Conservation (phyloP, 2,113 vertebrate genomes). For the Suncus etruscus region DNA sequence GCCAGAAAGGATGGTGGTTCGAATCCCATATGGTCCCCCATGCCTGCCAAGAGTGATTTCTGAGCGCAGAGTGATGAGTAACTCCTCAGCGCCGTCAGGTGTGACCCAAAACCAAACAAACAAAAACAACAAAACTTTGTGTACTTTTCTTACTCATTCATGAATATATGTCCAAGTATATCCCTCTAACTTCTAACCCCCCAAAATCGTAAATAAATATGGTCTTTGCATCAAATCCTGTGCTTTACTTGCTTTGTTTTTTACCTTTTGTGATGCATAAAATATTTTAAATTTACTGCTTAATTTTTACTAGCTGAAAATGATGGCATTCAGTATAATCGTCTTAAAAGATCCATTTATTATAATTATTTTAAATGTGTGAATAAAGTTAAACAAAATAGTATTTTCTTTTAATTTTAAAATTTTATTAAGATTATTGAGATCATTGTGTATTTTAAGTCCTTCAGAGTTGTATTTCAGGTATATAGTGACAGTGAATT, state of each 20-base stretch:
- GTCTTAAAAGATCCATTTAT: slow-evolving; percentile 36
- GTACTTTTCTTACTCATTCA: background rate
- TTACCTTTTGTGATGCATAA: slow-evolving; percentile 24
- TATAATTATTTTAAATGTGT: slow-evolving; percentile 49
- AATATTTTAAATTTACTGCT: background rate
- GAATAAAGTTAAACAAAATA: slow-evolving; percentile 18
- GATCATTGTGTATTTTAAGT: too few species aligned
- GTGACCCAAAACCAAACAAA: too few species aligned
- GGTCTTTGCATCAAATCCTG: background rate
- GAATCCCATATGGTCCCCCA: too few species aligned
- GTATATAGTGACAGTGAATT: too few species aligned
- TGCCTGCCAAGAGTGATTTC: too few species aligned
- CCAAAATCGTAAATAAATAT: background rate
- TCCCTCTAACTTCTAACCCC: too few species aligned
- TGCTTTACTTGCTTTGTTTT: slow-evolving; percentile 13
- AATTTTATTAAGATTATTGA: too few species aligned
- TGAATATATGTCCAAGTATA: background rate
- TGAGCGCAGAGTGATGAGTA: too few species aligned
- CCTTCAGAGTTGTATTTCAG: too few species aligned
- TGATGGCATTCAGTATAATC: slow-evolving; percentile 17
- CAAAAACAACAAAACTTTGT: background rate
- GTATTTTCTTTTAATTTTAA: background rate
- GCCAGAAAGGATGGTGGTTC: too few species aligned
- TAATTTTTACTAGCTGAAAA: background rate
- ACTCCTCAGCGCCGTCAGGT: too few species aligned